phyloP scores from a whole-genome alignment of 2,888 invertebrate species.

The Leptinotarsa haldemani region DNA sequence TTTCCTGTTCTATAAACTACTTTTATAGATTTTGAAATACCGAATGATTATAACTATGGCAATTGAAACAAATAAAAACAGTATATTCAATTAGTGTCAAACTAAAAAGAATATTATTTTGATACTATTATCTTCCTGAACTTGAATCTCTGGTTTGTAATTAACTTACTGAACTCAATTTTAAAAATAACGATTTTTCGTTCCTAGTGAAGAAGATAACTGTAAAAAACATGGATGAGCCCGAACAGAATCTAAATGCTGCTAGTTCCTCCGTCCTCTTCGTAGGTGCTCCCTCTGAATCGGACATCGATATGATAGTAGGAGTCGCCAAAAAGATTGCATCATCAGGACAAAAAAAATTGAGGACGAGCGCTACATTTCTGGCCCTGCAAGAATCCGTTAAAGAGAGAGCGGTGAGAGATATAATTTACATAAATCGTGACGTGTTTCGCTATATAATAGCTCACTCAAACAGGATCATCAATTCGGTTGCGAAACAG shows the following conservation, averaged over 20 bases:
- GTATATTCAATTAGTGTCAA: background rate
- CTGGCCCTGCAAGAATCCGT: slow-evolving; percentile 53
- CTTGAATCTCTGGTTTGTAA: background rate
- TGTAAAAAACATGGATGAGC: background rate
- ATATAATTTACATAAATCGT: too few species aligned
- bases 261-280: slow-evolving; percentile 6
- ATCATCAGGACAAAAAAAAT: slow-evolving; percentile 40
- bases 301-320: slow-evolving; percentile 54
- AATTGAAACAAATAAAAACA: background rate
- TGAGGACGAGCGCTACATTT: slow-evolving; percentile 48
- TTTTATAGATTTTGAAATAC: background rate
- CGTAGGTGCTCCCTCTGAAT: background rate
- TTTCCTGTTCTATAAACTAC: too few species aligned
- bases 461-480: too few species aligned
- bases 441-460: too few species aligned
- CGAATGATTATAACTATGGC: background rate
- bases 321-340: slow-evolving; percentile 55
- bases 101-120: background rate
- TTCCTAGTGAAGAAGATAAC: background rate
- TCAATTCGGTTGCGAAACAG: too few species aligned
- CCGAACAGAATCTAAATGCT: background rate
- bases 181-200: background rate
- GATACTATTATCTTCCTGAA: background rate
- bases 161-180: background rate
- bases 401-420: slow-evolving; percentile 54